A percentile compares a stretch with the other conserved stretches of the same genome.
phyloP scores from a whole-genome alignment of 2,888 invertebrate genomes.

The Zelleria hepariella region DNA sequence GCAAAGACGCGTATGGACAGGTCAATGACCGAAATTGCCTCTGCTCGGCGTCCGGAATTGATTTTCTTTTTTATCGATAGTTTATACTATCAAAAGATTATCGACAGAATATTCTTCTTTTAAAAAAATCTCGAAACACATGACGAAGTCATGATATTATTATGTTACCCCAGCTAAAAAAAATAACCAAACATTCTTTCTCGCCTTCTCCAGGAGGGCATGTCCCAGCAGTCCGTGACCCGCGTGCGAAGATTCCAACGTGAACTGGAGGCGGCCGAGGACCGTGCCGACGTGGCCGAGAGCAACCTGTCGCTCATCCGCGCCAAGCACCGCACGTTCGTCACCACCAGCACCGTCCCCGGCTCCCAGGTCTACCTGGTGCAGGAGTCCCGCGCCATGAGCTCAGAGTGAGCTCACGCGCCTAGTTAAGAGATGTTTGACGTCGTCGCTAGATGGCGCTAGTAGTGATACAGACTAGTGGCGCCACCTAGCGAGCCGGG shows the following conservation, averaged over 20 bases:
- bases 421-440: conserved; percentile 55
- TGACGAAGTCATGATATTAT: too few species aligned
- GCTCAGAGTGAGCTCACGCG: conserved; percentile 48
- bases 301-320: conserved; percentile 95
- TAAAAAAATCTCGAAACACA: too few species aligned
- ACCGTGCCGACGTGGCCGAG: conserved; percentile 95
- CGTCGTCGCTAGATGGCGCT: conserved; percentile 31
- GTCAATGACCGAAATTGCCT: too few species aligned
- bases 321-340: conserved; percentile 98
- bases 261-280: conserved; percentile 97
- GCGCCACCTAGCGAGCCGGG: conserved; percentile 39
- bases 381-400: conserved; percentile 83
- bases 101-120: too few species aligned
- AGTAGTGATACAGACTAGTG: conserved; percentile 10
- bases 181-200: conserved; percentile 7
- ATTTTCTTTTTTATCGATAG: too few species aligned
- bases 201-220: conserved; percentile 86
- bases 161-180: background rate
- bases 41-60: too few species aligned
- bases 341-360: conserved; percentile 93
- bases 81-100: too few species aligned
- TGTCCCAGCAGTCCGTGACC: conserved; percentile 93
- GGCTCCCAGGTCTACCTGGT: conserved; percentile 93
- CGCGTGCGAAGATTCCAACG: conserved; percentile 98
- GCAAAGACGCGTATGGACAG: too few species aligned